phyloP scores from a whole-genome alignment of 1,140 invertebrate species.

The Ceratoteleas bidentatus region DNA sequence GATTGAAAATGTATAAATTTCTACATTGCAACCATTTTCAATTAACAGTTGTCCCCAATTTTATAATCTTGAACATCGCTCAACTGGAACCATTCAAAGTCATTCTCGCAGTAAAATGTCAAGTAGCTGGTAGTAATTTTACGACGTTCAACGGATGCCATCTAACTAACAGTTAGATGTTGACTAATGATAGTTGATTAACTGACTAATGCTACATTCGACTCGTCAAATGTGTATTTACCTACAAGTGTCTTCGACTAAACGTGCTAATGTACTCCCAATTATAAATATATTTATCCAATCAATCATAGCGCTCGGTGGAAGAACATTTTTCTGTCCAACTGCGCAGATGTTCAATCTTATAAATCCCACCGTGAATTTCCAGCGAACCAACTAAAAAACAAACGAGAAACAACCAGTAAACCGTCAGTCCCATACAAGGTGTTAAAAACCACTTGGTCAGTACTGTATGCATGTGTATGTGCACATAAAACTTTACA shows the following conservation, averaged over 20 bases:
- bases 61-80: too few species aligned
- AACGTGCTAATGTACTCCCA: constrained; percentile 15
- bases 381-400: too few species aligned
- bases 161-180: too few species aligned
- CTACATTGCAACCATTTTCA: too few species aligned
- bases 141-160: constrained; percentile 15
- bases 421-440: too few species aligned
- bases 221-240: neutral
- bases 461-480: constrained; percentile 56
- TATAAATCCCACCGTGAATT: neutral
- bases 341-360: neutral
- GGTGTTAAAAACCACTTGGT: constrained; percentile 39
- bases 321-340: constrained; percentile 15
- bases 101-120: constrained; percentile 20
- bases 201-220: constrained; percentile 1
- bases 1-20: too few species aligned
- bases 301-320: neutral
- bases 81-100: neutral
- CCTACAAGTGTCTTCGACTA: constrained; percentile 3
- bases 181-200: too few species aligned
- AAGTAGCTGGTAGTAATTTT: constrained; percentile 20
- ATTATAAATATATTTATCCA: constrained; percentile 17
- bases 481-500: constrained; percentile 38
- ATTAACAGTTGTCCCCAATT: too few species aligned
- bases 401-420: too few species aligned